Evolutionary conservation across 2,113 vertebrate species (phyloP).

Genomic region (Rhabdornis inornatus): DNA sequence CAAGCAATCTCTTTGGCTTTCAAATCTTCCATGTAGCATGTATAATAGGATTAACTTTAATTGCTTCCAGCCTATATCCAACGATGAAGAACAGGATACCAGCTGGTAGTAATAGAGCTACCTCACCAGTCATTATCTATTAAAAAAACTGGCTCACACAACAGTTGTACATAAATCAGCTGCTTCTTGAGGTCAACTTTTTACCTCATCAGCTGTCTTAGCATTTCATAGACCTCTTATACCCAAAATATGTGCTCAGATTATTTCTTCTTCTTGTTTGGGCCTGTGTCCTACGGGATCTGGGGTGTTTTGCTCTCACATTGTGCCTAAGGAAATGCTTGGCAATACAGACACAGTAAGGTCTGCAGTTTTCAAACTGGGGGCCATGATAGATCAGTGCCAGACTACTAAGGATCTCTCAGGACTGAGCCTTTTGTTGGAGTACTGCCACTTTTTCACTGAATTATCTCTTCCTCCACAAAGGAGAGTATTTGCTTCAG

Average conservation of each 20-base stretch:
- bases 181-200: background rate
- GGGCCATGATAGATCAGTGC: background rate
- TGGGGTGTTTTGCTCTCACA: background rate
- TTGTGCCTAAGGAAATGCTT: background rate
- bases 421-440: background rate
- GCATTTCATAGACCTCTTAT: background rate
- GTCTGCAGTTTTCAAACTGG: background rate
- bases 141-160: background rate
- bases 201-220: background rate
- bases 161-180: background rate
- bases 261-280: background rate
- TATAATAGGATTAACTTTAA: slow-evolving; percentile 44
- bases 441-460: background rate
- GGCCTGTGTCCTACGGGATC: background rate
- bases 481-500: background rate
- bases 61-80: slow-evolving; percentile 21
- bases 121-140: background rate
- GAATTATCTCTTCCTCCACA: background rate
- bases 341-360: background rate
- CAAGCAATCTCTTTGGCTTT: background rate
- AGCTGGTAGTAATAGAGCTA: background rate
- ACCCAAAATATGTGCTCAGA: background rate
- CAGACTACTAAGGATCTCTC: background rate
- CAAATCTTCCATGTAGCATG: background rate
- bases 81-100: slow-evolving; percentile 2